Base-by-base conservation (phyloP, 2,113 vertebrate genomes). In the Xenotilapia leptura region DNA sequence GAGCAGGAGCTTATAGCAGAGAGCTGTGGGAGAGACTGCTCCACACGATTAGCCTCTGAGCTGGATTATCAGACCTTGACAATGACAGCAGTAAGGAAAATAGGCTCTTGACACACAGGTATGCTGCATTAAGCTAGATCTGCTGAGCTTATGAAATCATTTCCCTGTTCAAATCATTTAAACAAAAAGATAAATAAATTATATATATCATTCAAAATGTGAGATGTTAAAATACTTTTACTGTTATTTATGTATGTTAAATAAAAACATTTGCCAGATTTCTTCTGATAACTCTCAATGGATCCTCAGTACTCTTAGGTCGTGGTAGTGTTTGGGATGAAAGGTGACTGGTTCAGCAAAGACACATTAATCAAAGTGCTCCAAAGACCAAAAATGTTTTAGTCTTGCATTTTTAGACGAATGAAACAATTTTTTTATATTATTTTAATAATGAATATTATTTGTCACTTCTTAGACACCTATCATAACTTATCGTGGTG, bases 51-150 rank as follows among this genome's bases (percentile, higher is more conserved):
- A 95, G 92, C 86, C 86, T 89, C 58, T 87, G 85, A 90, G 88
- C 92, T 91, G 92, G 89, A 93, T 94, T 93, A 90, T 80, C 85
- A 91, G 84, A 93, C 84, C 83, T 85, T 83, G 83, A 90, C 86
- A 91, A 86, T 89, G 92, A 94, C 89, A 90, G 86, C 80, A 89
- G 88, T 86, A 62, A 87, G 80, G 47, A 88, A 90, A 90, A 83
- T 51, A 42, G 49, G 75, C 86, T 90, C 49, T 84, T 92, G 87
- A 92, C 88, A 90, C 84, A 82, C 77, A 83, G 73, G 54, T 45
- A 3, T 62, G 17, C 83, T 86, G 79, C 88, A 84, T 87, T 83
- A 88, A 56, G 38, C 13, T 21, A 33, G 60, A 92, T 91, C 80
- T 87, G 82, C 79, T 77, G 31, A 88, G 83, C 82, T 85, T 85